Conservation (phyloP, 2,113 vertebrate species). For the Nannobrachium achirus region DNA sequence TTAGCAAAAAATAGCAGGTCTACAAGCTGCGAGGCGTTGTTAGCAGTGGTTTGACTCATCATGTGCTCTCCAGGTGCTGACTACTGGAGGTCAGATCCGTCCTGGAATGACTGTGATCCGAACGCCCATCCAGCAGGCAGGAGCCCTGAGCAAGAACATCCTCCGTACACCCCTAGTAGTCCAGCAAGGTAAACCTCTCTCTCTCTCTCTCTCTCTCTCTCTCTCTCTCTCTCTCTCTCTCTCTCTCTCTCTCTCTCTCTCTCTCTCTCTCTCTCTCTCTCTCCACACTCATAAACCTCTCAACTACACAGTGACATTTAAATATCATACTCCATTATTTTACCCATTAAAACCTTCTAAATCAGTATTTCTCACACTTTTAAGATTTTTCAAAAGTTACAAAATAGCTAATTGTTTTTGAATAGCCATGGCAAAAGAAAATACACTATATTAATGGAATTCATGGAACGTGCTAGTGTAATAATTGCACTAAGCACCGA, state of each 20-base stretch:
- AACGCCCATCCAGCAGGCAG: constrained; percentile 87
- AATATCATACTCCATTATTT: no score
- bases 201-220: constrained; percentile 32
- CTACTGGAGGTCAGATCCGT: constrained; percentile 85
- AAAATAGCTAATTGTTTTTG: no score
- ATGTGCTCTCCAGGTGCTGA: constrained; percentile 81
- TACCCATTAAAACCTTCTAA: no score
- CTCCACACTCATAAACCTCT: neutral
- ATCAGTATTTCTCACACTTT: no score
- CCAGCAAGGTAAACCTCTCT: constrained; percentile 88
- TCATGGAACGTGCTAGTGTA: no score
- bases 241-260: constrained; percentile 21
- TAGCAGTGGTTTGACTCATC: neutral
- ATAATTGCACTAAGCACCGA: no score
- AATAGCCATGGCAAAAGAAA: no score
- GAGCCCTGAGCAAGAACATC: constrained; percentile 87
- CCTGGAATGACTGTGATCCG: constrained; percentile 94
- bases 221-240: constrained; percentile 46
- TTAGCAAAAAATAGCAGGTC: no score
- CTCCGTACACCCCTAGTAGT: constrained; percentile 92
- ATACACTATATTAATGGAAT: no score
- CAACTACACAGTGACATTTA: no score
- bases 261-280: constrained; percentile 33
- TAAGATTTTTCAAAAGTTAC: no score
- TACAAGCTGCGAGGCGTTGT: no score